Conservation (phyloP, 2,888 invertebrate species). For the Silvanus unidentatus region DNA sequence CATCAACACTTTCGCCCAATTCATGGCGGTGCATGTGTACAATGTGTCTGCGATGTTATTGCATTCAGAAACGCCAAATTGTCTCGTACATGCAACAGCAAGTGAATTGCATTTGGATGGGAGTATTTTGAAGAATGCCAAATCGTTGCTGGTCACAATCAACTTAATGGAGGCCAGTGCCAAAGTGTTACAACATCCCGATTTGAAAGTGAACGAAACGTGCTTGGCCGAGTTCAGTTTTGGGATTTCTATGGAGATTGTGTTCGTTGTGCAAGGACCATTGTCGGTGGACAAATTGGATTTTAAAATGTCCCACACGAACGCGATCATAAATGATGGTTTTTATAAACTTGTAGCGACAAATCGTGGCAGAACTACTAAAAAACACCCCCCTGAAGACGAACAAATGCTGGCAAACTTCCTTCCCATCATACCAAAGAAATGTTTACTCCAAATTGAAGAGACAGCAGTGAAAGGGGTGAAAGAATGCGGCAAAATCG, state of each 20-base stretch:
- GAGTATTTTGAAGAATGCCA: constrained; percentile 62
- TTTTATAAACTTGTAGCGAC: constrained; percentile 50
- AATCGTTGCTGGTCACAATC: constrained; percentile 66
- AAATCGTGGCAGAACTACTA: constrained; percentile 25
- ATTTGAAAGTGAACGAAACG: constrained; percentile 49
- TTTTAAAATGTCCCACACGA: constrained; percentile 55
- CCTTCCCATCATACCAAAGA: constrained; percentile 76
- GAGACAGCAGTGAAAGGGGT: constrained; percentile 64
- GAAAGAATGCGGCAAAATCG: constrained; percentile 62
- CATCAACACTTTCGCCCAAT: constrained; percentile 81
- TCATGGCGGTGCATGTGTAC: constrained; percentile 79
- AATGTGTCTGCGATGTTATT: constrained; percentile 62
- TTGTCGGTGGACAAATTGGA: constrained; percentile 75
- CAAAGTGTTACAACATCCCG: constrained; percentile 53
- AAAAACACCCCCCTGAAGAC: constrained; percentile 11
- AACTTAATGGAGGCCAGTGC: constrained; percentile 62
- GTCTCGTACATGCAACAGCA: constrained; percentile 65
- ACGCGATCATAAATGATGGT: constrained; percentile 53
- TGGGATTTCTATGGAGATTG: constrained; percentile 68
- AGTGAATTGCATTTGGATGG: constrained; percentile 64
- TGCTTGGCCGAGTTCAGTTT: constrained; percentile 69
- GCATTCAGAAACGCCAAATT: constrained; percentile 59
- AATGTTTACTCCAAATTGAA: constrained; percentile 64
- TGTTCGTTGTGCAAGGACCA: constrained; percentile 75
- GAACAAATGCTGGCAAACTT: constrained; percentile 58